Percentiles rank a stretch among this genome's conserved stretches.
These are phyloP conservation scores for Cynopterus sphinx DNA, from an alignment of 2,797 vertebrate species.

Conservation along the genomic window DNA sequence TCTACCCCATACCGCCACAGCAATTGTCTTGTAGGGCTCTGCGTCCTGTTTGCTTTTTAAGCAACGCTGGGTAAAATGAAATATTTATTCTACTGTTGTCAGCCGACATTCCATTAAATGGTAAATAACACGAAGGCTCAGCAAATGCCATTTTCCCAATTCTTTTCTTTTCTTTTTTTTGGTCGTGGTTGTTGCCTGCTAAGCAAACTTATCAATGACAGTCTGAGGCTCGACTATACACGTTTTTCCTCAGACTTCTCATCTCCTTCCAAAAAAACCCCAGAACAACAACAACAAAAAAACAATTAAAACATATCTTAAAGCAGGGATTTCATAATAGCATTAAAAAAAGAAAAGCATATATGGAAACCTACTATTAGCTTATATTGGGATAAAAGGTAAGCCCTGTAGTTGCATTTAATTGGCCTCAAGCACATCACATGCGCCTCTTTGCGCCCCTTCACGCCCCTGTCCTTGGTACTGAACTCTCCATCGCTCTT, in stretches of 20 bases:
- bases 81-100: conserved; percentile 68
- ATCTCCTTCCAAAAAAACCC: neutral
- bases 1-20: conserved; percentile 27
- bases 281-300: neutral
- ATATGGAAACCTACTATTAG: neutral
- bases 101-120: conserved; percentile 56
- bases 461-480: neutral
- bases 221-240: neutral
- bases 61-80: conserved; percentile 63
- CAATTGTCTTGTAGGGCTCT: conserved; percentile 48
- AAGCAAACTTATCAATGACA: neutral
- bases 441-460: fast-evolving
- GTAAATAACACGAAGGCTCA: neutral
- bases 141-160: neutral
- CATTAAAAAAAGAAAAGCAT: neutral
- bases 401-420: neutral
- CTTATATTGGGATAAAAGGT: neutral
- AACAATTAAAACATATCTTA: neutral
- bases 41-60: conserved; percentile 61
- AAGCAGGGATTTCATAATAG: neutral
- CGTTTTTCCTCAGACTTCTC: neutral
- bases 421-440: neutral
- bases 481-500: fast-evolving
- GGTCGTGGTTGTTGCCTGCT: neutral
- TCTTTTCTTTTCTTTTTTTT: neutral